A percentile compares a stretch with the other conserved stretches of the same genome.
Evolutionary conservation across 2,113 vertebrate species (phyloP).

Genomic region (Cyphomyrus plagiostoma): DNA sequence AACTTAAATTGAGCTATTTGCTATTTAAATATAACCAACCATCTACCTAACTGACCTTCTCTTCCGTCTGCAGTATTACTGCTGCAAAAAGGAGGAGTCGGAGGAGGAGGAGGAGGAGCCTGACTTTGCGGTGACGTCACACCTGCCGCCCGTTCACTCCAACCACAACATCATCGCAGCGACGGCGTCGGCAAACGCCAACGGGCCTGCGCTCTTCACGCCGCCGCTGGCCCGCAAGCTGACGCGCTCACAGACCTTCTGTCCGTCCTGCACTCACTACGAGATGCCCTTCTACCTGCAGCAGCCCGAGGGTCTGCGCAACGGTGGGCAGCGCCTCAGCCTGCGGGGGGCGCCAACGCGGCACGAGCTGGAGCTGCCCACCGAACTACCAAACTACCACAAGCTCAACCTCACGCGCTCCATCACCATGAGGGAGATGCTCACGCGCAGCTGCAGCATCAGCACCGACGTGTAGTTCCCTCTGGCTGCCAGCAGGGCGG

Average conservation of each 20-base stretch:
- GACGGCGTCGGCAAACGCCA: constrained; percentile 59
- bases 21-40: background rate
- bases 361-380: constrained; percentile 75
- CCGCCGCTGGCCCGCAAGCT: constrained; percentile 70
- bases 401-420: constrained; percentile 83
- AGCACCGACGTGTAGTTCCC: constrained; percentile 83
- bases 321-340: constrained; percentile 67
- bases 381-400: constrained; percentile 68
- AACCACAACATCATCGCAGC: constrained; percentile 81
- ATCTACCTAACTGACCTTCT: background rate
- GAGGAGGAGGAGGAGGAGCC: constrained; percentile 98
- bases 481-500: constrained; percentile 13
- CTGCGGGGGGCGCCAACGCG: constrained; percentile 69
- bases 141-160: constrained; percentile 81
- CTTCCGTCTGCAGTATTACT: constrained; percentile 75
- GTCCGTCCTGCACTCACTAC: constrained; percentile 75
- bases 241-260: constrained; percentile 69
- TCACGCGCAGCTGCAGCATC: constrained; percentile 88
- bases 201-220: constrained; percentile 78
- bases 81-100: constrained; percentile 86
- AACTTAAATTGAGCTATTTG: background rate
- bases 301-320: constrained; percentile 62
- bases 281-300: constrained; percentile 87
- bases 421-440: constrained; percentile 89
- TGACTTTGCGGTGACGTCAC: constrained; percentile 83